Evolutionary conservation across 2,797 vertebrate species (phyloP).

Genomic region (Passerculus sandwichensis): DNA sequence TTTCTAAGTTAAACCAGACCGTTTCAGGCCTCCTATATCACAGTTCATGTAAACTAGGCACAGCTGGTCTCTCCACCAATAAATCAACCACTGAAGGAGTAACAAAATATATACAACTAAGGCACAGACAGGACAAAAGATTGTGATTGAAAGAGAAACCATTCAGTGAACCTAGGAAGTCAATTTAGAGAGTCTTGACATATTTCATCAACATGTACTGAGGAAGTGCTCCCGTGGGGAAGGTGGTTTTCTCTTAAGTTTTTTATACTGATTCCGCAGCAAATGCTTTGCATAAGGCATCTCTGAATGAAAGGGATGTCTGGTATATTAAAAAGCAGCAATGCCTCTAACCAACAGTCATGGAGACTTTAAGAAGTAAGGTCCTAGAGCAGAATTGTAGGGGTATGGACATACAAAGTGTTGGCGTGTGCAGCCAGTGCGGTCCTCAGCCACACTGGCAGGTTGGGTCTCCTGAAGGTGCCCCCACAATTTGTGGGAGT

Average conservation of each 20-base stretch:
- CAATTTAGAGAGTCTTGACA: slow-evolving; percentile 53
- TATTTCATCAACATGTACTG: slow-evolving; percentile 24
- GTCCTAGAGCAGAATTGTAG: not conserved
- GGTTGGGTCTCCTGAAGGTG: not conserved
- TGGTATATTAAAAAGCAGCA: not conserved
- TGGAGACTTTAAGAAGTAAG: not conserved
- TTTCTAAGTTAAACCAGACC: slow-evolving; percentile 39
- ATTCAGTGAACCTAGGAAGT: slow-evolving; percentile 33
- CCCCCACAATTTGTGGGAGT: not conserved
- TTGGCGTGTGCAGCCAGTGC: not conserved
- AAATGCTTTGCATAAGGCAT: slow-evolving; percentile 15
- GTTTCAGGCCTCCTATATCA: not conserved
- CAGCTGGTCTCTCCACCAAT: slow-evolving; percentile 37
- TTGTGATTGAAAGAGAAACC: slow-evolving; percentile 26
- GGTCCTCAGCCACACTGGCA: not conserved
- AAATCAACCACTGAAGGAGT: slow-evolving; percentile 27
- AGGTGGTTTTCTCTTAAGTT: not conserved
- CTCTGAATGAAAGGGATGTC: not conserved
- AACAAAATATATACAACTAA: slow-evolving; percentile 25
- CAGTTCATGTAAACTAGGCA: slow-evolving; percentile 22
- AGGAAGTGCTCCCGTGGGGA: slow-evolving; percentile 16
- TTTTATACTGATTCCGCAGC: not conserved
- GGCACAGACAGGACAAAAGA: slow-evolving; percentile 20
- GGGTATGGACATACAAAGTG: not conserved
- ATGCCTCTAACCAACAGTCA: not conserved